Conservation (phyloP, 2,113 vertebrate genomes). For the Perccottus glenii region DNA sequence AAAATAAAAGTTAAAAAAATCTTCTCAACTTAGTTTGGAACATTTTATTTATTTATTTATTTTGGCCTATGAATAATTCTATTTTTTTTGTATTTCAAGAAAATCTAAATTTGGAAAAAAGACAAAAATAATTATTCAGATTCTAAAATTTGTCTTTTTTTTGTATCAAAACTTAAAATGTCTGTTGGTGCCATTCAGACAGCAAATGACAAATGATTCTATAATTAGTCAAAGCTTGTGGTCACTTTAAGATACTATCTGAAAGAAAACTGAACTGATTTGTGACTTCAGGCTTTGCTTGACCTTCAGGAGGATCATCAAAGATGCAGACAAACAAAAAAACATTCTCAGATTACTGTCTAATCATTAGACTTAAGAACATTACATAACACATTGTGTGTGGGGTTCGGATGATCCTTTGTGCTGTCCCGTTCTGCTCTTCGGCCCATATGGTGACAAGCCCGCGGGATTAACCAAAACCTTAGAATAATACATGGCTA, state of each 20-base stretch:
- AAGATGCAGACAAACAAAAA: conserved; percentile 20
- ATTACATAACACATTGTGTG: conserved; percentile 45
- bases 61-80: too few species aligned
- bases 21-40: too few species aligned
- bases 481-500: conserved; percentile 55
- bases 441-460: conserved; percentile 60
- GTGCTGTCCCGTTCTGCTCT: conserved; percentile 12
- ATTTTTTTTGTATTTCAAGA: too few species aligned
- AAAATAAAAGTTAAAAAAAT: too few species aligned
- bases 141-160: too few species aligned
- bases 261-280: conserved; percentile 1
- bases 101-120: too few species aligned
- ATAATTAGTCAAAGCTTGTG: not conserved
- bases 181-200: too few species aligned
- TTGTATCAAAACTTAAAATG: too few species aligned
- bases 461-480: conserved; percentile 53
- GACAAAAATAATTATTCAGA: too few species aligned
- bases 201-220: too few species aligned
- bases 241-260: not conserved
- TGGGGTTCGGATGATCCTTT: conserved; percentile 10
- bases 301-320: not conserved
- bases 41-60: too few species aligned
- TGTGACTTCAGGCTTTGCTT: not conserved
- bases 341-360: conserved; percentile 23
- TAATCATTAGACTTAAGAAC: conserved; percentile 31